Evolutionary conservation across 2,888 invertebrate species (phyloP), one percentile per base, ranked within the genome.

Genomic region (Eupeodes latifasciatus): DNA sequence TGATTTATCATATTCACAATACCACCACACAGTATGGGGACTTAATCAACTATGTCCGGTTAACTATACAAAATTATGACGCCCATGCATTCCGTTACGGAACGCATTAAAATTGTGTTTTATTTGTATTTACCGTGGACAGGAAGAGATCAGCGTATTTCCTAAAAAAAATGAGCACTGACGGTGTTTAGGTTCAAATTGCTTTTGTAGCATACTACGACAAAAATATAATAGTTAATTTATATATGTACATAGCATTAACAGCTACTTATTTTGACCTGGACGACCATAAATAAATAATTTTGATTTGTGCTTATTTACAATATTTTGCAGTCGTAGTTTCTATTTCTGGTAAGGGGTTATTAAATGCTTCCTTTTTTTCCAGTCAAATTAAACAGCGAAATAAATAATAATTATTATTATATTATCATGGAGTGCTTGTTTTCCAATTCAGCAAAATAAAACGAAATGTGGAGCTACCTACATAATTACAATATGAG

Each of bases 31-130:
- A 78, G 78, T 81, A 88, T 81, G 85, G 88, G 86, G 88, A 85
- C 85, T 85, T 88, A 88, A 88, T 88, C 88, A 88, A 64, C 85
- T 67, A 88, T 85, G 77, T 88, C 88, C 88, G 88, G 85, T 88
- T 81, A 77, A 61, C 71, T 74, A 78, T 78, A 81, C 85, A 75
- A 78, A 88, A 88, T 88, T 88, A 88, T 88, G 78, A 88, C 88
- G 88, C 88, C 81, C 81, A 71, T 87, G 76, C 80, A 87, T 66
- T 67, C 49, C 71, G 53, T 72, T 75, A 79, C 74, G 75, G 72
- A 76, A 81, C 85, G 77, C 85, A 81, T 81, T 77, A 57, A 49
- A 81, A 81, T 80, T 71, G 51, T 36, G 76, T 51, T 57, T 66
- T 72, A 53, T 14, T 78, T 49, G 19, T 49, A 12, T 34, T 40